These are phyloP conservation scores for Hippocampus comes DNA, from an alignment of 2,113 vertebrate species.

Conservation along the genomic window DNA sequence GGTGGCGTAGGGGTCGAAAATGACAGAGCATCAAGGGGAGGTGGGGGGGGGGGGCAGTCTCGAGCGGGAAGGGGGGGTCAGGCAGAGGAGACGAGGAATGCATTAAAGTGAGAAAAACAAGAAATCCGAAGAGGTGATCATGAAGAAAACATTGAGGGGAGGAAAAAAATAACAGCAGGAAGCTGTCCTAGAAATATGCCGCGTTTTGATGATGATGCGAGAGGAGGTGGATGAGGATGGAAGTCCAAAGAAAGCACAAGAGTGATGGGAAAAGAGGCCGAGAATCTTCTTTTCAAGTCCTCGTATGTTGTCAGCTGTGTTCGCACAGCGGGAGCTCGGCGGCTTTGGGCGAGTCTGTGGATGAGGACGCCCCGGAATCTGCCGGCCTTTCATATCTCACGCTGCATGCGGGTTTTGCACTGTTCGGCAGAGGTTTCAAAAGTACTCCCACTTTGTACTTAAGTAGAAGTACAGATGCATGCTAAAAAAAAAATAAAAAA, in stretches of 20 bases:
- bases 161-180: conserved; percentile 21
- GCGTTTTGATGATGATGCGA: conserved; percentile 38
- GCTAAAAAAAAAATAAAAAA: neutral
- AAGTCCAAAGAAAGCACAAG: conserved; percentile 52
- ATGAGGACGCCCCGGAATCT: neutral
- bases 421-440: neutral
- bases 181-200: conserved; percentile 41
- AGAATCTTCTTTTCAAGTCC: conserved; percentile 2
- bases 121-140: conserved; percentile 2
- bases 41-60: neutral
- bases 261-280: conserved; percentile 24
- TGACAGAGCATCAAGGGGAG: neutral
- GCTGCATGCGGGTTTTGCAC: neutral
- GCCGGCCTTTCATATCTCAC: neutral
- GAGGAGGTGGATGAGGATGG: neutral
- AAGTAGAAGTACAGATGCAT: neutral
- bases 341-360: neutral
- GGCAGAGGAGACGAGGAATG: conserved; percentile 8
- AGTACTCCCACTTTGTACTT: neutral
- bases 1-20: neutral
- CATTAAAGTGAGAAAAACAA: conserved; percentile 16
- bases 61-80: neutral
- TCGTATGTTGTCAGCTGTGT: neutral
- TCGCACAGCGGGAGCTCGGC: neutral
- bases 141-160: neutral